Percentiles rank a stretch among this genome's conserved stretches.
Conservation (phyloP, 1,140 invertebrate species). For the Heterodera schachtii region DNA sequence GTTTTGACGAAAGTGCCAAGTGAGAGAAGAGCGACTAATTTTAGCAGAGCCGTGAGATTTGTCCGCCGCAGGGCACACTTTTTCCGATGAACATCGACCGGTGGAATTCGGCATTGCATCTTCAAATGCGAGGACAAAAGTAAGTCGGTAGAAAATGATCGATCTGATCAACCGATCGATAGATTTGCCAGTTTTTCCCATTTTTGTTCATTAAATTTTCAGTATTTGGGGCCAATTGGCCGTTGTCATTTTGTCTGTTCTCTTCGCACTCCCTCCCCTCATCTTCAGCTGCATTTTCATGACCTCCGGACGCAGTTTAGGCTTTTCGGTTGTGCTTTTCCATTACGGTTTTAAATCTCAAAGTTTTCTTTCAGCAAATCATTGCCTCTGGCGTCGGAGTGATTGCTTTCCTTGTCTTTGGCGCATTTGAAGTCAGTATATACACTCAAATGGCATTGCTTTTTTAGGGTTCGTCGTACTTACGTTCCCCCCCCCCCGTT, state of each 20-base stretch:
- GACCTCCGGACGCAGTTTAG: conserved; percentile 48
- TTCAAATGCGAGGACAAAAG: conserved; percentile 63
- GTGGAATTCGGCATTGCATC: conserved; percentile 64
- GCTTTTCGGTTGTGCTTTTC: conserved; percentile 39
- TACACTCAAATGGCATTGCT: background rate
- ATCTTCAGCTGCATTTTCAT: conserved; percentile 62
- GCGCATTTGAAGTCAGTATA: conserved; percentile 54
- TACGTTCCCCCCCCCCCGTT: background rate
- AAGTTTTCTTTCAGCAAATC: conserved; percentile 60
- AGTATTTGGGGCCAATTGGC: conserved; percentile 66
- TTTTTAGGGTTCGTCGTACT: too few relatives aligned
- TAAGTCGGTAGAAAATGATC: conserved; percentile 23
- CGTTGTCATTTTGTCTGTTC: conserved; percentile 59
- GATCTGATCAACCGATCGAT: background rate
- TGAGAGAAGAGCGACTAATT: background rate
- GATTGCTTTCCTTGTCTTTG: conserved; percentile 62
- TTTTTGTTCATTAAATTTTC: conserved; percentile 22
- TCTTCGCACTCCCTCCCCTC: conserved; percentile 59
- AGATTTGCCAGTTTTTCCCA: background rate
- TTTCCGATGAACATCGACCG: conserved; percentile 66
- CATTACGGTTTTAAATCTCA: background rate
- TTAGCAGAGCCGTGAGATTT: conserved; percentile 60
- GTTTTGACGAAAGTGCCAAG: background rate
- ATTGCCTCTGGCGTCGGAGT: conserved; percentile 49
- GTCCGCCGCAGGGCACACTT: conserved; percentile 57